Evolutionary conservation across 2,797 vertebrate species (phyloP).

Genomic region (Chrysocyon brachyurus): DNA sequence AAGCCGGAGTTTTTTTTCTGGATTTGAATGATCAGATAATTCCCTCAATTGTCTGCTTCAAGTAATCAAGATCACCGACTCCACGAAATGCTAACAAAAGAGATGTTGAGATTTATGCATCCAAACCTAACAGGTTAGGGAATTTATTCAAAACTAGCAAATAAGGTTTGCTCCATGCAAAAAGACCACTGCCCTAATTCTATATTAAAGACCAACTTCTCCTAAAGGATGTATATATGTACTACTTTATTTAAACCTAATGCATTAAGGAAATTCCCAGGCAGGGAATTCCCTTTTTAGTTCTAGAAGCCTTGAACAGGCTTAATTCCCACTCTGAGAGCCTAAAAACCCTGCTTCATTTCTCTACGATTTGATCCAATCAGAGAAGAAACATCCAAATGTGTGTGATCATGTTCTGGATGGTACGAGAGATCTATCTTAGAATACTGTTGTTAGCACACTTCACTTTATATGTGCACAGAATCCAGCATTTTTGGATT

Average conservation of each 20-base stretch:
- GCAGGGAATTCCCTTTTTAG: background rate
- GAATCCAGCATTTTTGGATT: background rate
- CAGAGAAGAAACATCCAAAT: background rate
- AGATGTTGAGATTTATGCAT: background rate
- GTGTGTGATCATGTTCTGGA: background rate
- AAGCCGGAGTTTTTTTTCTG: background rate
- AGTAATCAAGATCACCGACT: background rate
- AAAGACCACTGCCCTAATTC: background rate
- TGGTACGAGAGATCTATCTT: background rate
- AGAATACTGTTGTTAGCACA: background rate
- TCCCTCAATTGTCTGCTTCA: background rate
- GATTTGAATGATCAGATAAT: conserved; percentile 18
- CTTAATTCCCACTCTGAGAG: background rate
- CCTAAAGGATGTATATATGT: background rate
- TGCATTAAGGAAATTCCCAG: background rate
- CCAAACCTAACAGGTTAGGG: background rate
- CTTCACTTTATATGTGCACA: background rate
- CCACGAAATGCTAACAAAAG: conserved; percentile 19
- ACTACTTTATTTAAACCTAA: background rate
- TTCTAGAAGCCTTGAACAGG: background rate
- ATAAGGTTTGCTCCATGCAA: background rate
- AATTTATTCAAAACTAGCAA: background rate
- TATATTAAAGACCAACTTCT: background rate
- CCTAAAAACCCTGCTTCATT: background rate
- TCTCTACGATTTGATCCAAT: background rate